Evolutionary conservation across 2,888 invertebrate genomes (phyloP), one percentile per base, ranked within the genome.

Genomic region (Acleris sparsana): DNA sequence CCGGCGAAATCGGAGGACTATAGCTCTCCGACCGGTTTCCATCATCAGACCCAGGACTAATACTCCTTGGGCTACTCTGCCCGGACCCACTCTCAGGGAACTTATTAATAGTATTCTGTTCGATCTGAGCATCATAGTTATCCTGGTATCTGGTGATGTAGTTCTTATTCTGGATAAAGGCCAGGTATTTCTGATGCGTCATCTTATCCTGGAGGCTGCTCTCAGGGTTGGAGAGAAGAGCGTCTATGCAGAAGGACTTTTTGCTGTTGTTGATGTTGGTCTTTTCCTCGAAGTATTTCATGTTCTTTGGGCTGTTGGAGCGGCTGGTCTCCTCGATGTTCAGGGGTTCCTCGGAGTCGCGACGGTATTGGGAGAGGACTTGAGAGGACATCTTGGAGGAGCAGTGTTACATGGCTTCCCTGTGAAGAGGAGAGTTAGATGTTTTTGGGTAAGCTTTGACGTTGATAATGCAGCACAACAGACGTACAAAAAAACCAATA

Each of bases 181-280:
- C 83, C 18, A 92, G 51, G 63, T 87, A 91, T 57, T 91, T 92
- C 25, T 93, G 88, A 4, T 92, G 89, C 0, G 86, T 75, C 75
- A 88, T 80, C 49, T 82, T 80, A 2, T 89, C 88, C 49, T 86
- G 87, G 0, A 86, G 69, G 1, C 88, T 90, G 16, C 70, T 75
- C 29, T 85, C 88, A 9, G 79, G 83, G 61, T 95, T 94, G 0
- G 97, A 97, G 3, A 98, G 86, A 3, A 98, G 86, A 0, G 98
- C 97, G 79, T 98, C 98, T 72, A 98, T 98, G 80, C 98, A 97
- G 80, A 98, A 98, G 0, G 97, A 97, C 60, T 96, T 96, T 72
- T 95, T 95, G 0, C 73, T 77, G 49, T 85, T 86, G 56, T 81
- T 86, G 0, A 93, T 29, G 0, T 88, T 83, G 0, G 93, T 93